These are phyloP conservation scores for Yponomeuta evonymella DNA, from an alignment of 2,888 invertebrate species.

Conservation along the genomic window DNA sequence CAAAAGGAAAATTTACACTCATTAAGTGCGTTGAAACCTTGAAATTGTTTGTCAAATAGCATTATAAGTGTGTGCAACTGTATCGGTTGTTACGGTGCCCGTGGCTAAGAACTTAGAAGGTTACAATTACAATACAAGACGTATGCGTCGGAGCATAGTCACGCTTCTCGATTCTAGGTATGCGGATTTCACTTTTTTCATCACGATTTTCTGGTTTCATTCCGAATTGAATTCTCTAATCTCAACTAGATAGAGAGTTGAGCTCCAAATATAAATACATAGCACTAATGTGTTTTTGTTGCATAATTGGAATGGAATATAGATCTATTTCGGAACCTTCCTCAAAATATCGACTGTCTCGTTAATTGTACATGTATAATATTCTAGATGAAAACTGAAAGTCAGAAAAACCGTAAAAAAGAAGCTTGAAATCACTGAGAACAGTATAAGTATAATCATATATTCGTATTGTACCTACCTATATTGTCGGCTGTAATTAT, in stretches of 20 bases:
- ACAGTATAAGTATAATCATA: too few relatives aligned
- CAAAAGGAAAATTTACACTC: neutral
- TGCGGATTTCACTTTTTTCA: slow-evolving; percentile 10
- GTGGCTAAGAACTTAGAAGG: slow-evolving; percentile 3
- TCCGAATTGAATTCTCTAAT: neutral
- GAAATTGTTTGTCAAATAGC: slow-evolving; percentile 8
- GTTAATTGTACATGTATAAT: too few relatives aligned
- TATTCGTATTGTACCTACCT: neutral
- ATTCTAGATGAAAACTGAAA: too few relatives aligned
- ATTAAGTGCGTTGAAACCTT: slow-evolving; percentile 2
- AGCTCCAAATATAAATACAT: neutral
- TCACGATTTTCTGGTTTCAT: slow-evolving; percentile 7
- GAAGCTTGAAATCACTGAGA: too few relatives aligned
- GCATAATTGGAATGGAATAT: neutral
- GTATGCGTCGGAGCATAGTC: slow-evolving; percentile 1
- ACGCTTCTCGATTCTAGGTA: neutral
- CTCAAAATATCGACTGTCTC: too few relatives aligned
- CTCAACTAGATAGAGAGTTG: neutral
- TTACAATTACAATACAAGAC: neutral
- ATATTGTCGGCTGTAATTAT: neutral
- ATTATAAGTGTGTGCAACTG: slow-evolving; percentile 1
- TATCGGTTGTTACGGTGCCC: neutral
- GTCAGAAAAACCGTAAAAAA: too few relatives aligned
- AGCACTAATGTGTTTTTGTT: neutral
- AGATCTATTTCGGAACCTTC: neutral